phyloP scores from a whole-genome alignment of 2,113 vertebrate genomes.

The Turdus rufiventris region DNA sequence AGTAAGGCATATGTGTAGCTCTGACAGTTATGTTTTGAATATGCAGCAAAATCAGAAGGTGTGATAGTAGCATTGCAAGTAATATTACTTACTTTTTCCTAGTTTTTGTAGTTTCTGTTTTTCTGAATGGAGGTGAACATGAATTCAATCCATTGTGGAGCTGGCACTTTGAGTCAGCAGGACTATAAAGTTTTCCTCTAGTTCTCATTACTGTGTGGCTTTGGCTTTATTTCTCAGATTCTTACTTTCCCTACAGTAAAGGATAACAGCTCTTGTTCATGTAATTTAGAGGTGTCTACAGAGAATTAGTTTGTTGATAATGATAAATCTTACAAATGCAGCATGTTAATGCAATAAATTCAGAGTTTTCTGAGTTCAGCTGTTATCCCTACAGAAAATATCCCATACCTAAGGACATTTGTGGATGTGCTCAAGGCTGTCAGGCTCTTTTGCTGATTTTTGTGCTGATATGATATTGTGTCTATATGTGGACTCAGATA shows the following conservation, averaged over 20 bases:
- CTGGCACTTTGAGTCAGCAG: neutral
- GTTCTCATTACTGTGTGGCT: neutral
- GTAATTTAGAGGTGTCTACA: neutral
- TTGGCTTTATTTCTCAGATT: neutral
- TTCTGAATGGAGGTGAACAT: neutral
- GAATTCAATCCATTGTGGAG: neutral
- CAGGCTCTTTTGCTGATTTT: neutral
- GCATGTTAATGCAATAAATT: neutral
- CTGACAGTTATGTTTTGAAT: neutral
- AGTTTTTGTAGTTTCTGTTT: neutral
- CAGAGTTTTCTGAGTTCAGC: neutral
- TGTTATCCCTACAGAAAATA: neutral
- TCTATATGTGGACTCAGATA: neutral
- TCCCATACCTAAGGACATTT: neutral
- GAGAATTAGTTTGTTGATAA: neutral
- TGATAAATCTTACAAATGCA: neutral
- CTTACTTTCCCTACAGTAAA: neutral
- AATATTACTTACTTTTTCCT: neutral
- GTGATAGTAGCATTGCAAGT: neutral
- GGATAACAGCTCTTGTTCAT: neutral
- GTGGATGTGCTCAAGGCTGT: neutral
- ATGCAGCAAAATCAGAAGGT: neutral
- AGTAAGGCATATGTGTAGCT: neutral
- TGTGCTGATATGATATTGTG: neutral
- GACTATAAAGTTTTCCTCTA: neutral